Evolutionary conservation across 2,113 vertebrate species (phyloP).

Genomic region (Tilapia sparmanii): DNA sequence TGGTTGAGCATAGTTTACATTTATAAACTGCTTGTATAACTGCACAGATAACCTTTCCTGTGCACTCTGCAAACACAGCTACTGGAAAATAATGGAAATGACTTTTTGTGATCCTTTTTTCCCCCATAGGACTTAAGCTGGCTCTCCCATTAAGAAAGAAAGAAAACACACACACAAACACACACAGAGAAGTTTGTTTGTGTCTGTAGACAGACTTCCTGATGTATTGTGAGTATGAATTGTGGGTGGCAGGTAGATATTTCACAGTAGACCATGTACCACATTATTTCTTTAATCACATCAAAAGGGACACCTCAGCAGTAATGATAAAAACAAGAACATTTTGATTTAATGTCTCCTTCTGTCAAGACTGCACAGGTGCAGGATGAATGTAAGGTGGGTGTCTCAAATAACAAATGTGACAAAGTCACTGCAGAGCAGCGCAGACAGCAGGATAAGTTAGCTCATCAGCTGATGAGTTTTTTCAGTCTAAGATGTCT

Average conservation of each 20-base stretch:
- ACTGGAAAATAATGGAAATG: neutral
- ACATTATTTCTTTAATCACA: neutral
- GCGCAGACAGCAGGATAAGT: neutral
- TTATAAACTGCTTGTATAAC: neutral
- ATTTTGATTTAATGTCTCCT: neutral
- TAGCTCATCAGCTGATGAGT: neutral
- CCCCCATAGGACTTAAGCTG: neutral
- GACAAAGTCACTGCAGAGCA: neutral
- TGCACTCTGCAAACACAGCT: neutral
- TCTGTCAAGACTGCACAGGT: neutral
- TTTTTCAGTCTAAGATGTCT: conserved; percentile 33
- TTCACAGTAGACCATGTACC: neutral
- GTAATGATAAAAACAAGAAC: neutral
- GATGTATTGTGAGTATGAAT: neutral
- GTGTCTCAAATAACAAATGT: neutral
- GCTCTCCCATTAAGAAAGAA: neutral
- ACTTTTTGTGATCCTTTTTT: neutral
- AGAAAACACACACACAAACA: neutral
- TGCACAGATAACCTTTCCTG: neutral
- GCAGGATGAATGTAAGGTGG: neutral
- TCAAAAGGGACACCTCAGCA: neutral
- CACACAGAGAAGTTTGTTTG: neutral
- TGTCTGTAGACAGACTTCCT: neutral
- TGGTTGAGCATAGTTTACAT: neutral
- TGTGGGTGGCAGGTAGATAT: neutral